These are phyloP conservation scores for Geococcyx californianus DNA, from an alignment of 2,113 vertebrate genomes.

Conservation along the genomic window DNA sequence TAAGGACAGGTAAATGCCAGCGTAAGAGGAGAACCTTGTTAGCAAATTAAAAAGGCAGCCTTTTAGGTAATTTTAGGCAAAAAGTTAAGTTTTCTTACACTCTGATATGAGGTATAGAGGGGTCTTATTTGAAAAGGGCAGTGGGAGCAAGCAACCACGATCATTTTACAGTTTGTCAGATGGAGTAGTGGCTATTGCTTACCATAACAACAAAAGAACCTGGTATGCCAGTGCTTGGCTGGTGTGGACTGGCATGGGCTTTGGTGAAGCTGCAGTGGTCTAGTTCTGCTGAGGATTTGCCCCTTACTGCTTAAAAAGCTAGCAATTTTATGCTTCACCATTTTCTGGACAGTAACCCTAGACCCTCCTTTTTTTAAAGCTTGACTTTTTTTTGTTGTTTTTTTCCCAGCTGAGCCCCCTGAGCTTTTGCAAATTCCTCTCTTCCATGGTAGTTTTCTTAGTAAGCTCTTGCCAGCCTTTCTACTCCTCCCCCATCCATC, in stretches of 20 bases:
- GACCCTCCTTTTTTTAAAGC: not conserved
- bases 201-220: not conserved
- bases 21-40: not conserved
- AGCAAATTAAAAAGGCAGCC: not conserved
- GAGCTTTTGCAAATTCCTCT: not conserved
- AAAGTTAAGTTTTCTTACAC: not conserved
- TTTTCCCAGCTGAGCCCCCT: not conserved
- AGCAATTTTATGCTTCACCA: not conserved
- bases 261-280: not conserved
- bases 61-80: not conserved
- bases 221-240: not conserved
- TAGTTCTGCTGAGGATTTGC: not conserved
- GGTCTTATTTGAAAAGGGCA: not conserved
- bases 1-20: not conserved
- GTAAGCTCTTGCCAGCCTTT: not conserved
- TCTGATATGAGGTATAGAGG: not conserved
- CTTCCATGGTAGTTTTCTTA: not conserved
- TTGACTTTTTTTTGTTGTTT: not conserved
- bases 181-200: not conserved
- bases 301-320: not conserved
- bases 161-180: not conserved
- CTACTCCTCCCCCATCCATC: not conserved
- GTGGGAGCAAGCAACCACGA: not conserved
- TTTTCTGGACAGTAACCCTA: not conserved
- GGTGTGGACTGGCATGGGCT: not conserved